Evolutionary conservation across 2,113 vertebrate species (phyloP).

Genomic region (Epinephelus cyanopodus): DNA sequence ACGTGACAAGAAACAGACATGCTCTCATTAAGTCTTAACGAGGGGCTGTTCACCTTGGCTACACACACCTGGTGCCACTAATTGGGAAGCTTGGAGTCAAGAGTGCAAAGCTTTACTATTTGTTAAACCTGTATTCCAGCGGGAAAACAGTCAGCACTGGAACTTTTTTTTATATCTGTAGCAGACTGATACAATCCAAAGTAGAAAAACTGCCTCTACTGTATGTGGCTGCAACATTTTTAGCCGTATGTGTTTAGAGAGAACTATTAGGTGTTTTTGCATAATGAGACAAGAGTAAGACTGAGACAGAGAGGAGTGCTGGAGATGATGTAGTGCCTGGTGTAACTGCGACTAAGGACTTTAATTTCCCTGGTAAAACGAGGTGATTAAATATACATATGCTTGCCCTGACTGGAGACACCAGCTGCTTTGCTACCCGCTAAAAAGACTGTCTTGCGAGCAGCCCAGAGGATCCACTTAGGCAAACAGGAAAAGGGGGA

Average conservation of each 20-base stretch:
- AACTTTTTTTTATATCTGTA: not conserved
- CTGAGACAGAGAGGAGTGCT: slow-evolving; percentile 21
- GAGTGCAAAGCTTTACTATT: not conserved
- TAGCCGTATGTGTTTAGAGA: not conserved
- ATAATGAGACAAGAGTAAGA: slow-evolving; percentile 45
- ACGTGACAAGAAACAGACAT: not conserved
- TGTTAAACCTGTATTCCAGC: slow-evolving; percentile 8
- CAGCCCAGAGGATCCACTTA: not conserved
- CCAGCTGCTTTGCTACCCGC: slow-evolving; percentile 5
- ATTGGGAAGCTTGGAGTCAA: not conserved
- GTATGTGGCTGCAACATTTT: not conserved
- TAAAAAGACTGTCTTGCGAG: not conserved
- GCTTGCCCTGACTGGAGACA: slow-evolving; percentile 17
- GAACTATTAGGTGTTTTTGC: not conserved
- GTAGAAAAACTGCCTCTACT: not conserved
- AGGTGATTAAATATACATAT: slow-evolving; percentile 73
- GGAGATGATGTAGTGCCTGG: slow-evolving; percentile 51
- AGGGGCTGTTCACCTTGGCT: not conserved
- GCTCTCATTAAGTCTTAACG: not conserved
- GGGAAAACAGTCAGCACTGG: not conserved
- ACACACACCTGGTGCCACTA: slow-evolving; percentile 9
- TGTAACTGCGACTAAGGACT: slow-evolving; percentile 48
- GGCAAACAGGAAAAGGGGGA: not conserved
- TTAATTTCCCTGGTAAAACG: slow-evolving; percentile 69
- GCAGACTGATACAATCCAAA: not conserved